Evolutionary conservation across 2,797 vertebrate species (phyloP).

Genomic region (Lepus oiostolus): DNA sequence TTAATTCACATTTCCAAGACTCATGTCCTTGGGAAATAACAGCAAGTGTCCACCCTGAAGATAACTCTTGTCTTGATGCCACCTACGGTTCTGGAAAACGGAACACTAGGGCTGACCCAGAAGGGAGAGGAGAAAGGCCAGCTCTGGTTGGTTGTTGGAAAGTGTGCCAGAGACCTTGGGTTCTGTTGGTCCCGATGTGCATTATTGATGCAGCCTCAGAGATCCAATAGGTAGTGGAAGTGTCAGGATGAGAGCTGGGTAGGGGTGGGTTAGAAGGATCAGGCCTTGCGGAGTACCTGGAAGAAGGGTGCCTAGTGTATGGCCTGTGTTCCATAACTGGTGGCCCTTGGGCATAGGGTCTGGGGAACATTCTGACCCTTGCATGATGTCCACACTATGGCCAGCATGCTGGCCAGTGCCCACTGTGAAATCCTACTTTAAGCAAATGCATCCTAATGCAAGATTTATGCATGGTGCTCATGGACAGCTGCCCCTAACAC

Average conservation of each 20-base stretch:
- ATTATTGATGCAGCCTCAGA: neutral
- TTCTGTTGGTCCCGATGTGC: neutral
- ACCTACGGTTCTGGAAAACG: neutral
- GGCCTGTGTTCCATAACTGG: too few species aligned
- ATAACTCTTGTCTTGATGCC: neutral
- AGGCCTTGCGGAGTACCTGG: too few species aligned
- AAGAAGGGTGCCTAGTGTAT: too few species aligned
- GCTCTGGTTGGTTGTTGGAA: neutral
- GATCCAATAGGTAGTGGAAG: neutral
- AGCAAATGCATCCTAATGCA: neutral
- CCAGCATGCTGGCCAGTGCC: too few species aligned
- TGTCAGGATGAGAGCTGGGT: neutral
- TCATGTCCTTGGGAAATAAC: slow-evolving; percentile 51
- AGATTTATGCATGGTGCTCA: neutral
- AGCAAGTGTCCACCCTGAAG: neutral
- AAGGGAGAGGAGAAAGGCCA: neutral
- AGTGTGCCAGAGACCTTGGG: neutral
- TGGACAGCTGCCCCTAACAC: neutral
- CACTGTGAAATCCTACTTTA: neutral
- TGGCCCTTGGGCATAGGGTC: too few species aligned
- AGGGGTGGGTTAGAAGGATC: neutral
- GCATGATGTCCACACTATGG: neutral
- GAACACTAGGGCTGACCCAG: neutral
- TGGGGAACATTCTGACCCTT: too few species aligned
- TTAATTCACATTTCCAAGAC: slow-evolving; percentile 56